Base-by-base conservation (phyloP, 2,797 vertebrate species). In the Notoglanidium macrostoma region DNA sequence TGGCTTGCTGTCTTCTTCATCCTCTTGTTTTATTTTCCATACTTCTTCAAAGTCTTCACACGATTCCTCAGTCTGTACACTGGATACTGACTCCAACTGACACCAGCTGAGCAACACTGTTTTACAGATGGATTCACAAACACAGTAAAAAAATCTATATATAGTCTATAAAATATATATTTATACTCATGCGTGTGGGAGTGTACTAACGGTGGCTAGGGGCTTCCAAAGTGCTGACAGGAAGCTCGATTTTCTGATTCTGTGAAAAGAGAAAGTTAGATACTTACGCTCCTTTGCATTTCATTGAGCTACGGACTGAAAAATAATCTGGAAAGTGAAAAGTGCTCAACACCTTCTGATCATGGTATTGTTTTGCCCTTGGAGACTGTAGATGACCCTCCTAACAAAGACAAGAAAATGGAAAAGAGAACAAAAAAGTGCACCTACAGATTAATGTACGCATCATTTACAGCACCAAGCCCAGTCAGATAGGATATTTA, bases 121-220 rank as follows among this genome's bases (percentile, higher is more conserved):
- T 2, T 55, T 21, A 78, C 29, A 35, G 8, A 35, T 17, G 32
- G 11, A 57, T 80, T 40, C 8, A 55, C n/a, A 77, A 54, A 77
- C 19, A 2, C 7, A 19, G 35, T 32, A 83, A 49, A 49, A 49
- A 49, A n/a, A n/a, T n/a, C n/a, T n/a, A n/a, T n/a, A n/a, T n/a
- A n/a, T n/a, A n/a, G n/a, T n/a, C n/a, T n/a, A n/a, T 46, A 46
- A 46, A 46, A 46, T 46, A 46, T 3, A 46, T 3, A 7, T 3
- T 7, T 46, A 7, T 46, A 46, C 46, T 14, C 44, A 23, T 26
- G 44, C 35, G 17, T 32, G 44, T 63, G 6, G 6, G 35, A 2
- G 1, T 46, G 2, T 32, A 46, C 92, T 85, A 54, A 95, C 94
- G 89, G 91, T 85, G 68, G 11, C 1, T 21, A 0, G 8, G 1